Conservation (phyloP, 23 tunicate species). For the Corella eumyota region DNA sequence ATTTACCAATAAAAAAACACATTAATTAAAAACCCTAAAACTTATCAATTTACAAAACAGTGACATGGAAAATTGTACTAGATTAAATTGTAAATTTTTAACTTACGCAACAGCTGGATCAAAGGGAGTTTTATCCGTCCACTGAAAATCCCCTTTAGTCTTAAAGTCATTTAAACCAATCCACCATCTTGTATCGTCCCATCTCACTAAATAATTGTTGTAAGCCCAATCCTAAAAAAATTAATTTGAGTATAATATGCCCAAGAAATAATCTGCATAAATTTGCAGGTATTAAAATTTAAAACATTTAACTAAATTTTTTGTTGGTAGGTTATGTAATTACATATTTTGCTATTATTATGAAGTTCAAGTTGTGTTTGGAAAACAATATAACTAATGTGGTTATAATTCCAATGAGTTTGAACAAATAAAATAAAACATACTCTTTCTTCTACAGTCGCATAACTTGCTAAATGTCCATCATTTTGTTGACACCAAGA, state of each 20-base stretch:
- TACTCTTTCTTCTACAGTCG: constrained; percentile 58
- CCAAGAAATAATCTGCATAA: no score
- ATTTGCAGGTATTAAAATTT: not conserved
- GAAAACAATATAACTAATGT: no score
- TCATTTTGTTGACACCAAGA: constrained; percentile 53
- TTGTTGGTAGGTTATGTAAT: not conserved
- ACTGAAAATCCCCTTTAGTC: constrained; percentile 24
- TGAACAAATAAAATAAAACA: constrained; percentile 3
- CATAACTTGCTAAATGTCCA: constrained; percentile 60
- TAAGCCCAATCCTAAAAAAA: constrained; percentile 61
- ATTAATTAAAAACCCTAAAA: not conserved
- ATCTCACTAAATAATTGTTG: constrained; percentile 28
- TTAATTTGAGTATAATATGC: not conserved
- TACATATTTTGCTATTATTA: no score
- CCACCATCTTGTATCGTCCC: constrained; percentile 72
- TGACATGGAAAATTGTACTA: no score
- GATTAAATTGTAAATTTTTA: no score
- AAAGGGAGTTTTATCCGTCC: constrained; percentile 44
- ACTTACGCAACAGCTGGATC: constrained; percentile 46
- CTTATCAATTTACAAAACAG: not conserved
- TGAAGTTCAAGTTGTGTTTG: no score
- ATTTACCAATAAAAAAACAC: not conserved
- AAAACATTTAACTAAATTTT: not conserved
- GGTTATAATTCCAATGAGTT: no score
- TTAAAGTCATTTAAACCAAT: constrained; percentile 64